A percentile compares a stretch with the other conserved stretches of the same genome.
Conservation (phyloP, 2,888 invertebrate genomes). For the Pristionchus maxplancki region DNA sequence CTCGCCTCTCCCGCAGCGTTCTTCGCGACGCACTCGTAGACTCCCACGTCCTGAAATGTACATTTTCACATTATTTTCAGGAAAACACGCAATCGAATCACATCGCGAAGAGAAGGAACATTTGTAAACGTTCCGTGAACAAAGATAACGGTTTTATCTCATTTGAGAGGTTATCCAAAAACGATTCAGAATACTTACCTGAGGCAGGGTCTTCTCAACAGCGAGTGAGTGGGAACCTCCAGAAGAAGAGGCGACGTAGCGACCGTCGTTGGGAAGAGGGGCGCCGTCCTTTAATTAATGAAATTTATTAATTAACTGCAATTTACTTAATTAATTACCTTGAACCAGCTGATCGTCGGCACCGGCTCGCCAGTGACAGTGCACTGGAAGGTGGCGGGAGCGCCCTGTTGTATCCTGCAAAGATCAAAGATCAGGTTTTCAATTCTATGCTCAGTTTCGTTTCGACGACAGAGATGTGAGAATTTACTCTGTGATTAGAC, state of each 20-base stretch:
- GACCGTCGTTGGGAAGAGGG: slow-evolving; percentile 90
- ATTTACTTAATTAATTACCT: slow-evolving; percentile 80
- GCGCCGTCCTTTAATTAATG: slow-evolving; percentile 85
- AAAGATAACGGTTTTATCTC: too few species aligned
- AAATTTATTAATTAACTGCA: not conserved
- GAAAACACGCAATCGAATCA: too few species aligned
- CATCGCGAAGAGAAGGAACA: too few species aligned
- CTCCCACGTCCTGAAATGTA: slow-evolving; percentile 86
- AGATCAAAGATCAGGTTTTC: not conserved
- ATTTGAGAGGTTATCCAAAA: too few species aligned
- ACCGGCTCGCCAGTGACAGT: slow-evolving; percentile 92
- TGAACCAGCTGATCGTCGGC: slow-evolving; percentile 94
- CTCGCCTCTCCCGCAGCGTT: slow-evolving; percentile 91
- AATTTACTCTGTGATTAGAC: too few species aligned
- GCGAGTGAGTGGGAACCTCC: slow-evolving; percentile 91
- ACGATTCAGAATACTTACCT: too few species aligned
- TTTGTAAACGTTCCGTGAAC: too few species aligned
- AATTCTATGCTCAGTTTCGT: too few species aligned
- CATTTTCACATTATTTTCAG: too few species aligned
- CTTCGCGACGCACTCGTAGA: slow-evolving; percentile 92
- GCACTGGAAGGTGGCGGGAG: slow-evolving; percentile 91
- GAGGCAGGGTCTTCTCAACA: slow-evolving; percentile 87
- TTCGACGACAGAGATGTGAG: too few species aligned
- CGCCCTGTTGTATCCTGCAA: slow-evolving; percentile 81
- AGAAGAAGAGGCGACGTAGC: slow-evolving; percentile 92